phyloP scores from a whole-genome alignment of 1,140 invertebrate genomes.

The Vanessa atalanta region DNA sequence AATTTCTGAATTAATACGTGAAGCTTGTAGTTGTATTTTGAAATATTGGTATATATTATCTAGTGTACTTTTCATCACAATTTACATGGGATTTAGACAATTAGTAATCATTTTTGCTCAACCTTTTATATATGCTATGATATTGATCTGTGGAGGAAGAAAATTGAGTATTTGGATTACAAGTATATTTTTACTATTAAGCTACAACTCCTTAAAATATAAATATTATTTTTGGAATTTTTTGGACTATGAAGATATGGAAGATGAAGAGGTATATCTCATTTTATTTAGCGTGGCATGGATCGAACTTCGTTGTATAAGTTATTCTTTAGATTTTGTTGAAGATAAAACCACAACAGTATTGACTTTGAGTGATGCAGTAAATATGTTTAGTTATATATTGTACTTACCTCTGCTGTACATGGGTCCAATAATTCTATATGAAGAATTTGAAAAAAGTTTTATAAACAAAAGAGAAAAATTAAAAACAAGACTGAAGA shows the following conservation, averaged over 20 bases:
- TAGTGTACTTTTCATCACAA: constrained; percentile 61
- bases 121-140: constrained; percentile 63
- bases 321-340: constrained; percentile 69
- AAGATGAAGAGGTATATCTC: constrained; percentile 77
- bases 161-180: constrained; percentile 66
- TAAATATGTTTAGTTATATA: constrained; percentile 83
- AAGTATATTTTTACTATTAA: constrained; percentile 58
- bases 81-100: constrained; percentile 61
- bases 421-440: constrained; percentile 89
- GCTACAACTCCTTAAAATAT: constrained; percentile 73
- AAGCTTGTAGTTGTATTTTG: constrained; percentile 39
- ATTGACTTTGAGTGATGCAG: constrained; percentile 45
- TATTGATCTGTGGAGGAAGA: constrained; percentile 60
- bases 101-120: constrained; percentile 62
- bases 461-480: constrained; percentile 63
- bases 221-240: constrained; percentile 69
- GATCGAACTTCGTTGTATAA: constrained; percentile 77
- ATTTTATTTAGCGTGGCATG: constrained; percentile 70
- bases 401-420: constrained; percentile 91
- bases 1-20: constrained; percentile 66
- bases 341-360: constrained; percentile 43
- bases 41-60: constrained; percentile 74
- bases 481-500: constrained; percentile 66
- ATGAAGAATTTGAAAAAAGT: constrained; percentile 83
- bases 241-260: constrained; percentile 57